Evolutionary conservation across 1,140 invertebrate genomes (phyloP).

Genomic region (Gyrodactylus bullatarudis): DNA sequence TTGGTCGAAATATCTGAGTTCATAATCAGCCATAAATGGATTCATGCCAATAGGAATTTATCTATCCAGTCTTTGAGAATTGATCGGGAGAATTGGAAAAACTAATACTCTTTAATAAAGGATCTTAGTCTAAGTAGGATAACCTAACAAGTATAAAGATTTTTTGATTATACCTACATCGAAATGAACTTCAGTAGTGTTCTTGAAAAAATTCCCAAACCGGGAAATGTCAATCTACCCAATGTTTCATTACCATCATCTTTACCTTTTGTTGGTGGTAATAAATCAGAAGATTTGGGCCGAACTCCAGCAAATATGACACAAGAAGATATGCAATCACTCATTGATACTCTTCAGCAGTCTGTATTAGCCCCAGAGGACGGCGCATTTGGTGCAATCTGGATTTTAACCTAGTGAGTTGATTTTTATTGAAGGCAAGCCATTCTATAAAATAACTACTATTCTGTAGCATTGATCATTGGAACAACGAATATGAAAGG

Average conservation of each 20-base stretch:
- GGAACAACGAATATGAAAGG: constrained; percentile 1
- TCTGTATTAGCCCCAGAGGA: not conserved
- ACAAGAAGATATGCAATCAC: not conserved
- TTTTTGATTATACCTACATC: not conserved
- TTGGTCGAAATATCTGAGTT: too few relatives aligned
- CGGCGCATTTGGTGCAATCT: not conserved
- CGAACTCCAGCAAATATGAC: not conserved
- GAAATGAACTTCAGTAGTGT: not conserved
- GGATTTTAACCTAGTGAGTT: constrained; percentile 3
- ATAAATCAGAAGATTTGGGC: not conserved
- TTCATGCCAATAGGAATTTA: too few relatives aligned
- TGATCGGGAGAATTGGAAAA: too few relatives aligned
- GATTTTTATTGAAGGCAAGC: too few relatives aligned
- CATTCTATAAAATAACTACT: too few relatives aligned
- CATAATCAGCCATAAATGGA: too few relatives aligned
- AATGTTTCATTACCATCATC: not conserved
- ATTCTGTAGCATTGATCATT: not conserved
- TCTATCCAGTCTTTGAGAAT: too few relatives aligned
- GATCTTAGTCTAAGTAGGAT: too few relatives aligned
- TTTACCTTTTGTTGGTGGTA: not conserved
- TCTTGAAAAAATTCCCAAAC: not conserved
- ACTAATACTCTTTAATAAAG: too few relatives aligned
- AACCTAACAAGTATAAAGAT: too few relatives aligned
- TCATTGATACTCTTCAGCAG: not conserved
- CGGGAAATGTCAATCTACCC: not conserved